These are phyloP conservation scores for Manacus vitellinus DNA, from an alignment of 2,113 vertebrate genomes.

Conservation along the genomic window DNA sequence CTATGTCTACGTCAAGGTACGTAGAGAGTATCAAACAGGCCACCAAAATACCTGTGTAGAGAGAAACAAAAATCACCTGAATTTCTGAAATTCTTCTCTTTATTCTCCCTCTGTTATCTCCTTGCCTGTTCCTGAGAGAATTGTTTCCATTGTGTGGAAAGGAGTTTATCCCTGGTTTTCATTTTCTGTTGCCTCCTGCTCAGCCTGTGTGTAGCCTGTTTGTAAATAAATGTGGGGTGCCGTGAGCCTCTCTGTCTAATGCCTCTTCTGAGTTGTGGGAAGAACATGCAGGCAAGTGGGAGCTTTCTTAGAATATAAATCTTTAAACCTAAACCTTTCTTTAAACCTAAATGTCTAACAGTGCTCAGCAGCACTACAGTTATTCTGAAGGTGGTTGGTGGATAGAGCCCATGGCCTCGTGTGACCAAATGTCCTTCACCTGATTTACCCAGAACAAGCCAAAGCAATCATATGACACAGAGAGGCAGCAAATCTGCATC, in stretches of 20 bases:
- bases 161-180: not conserved
- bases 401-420: not conserved
- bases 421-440: not conserved
- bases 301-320: not conserved
- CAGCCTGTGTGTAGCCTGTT: not conserved
- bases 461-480: not conserved
- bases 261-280: not conserved
- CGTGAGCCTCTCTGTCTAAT: not conserved
- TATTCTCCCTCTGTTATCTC: not conserved
- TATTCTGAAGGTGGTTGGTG: not conserved
- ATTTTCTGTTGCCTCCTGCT: not conserved
- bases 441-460: not conserved
- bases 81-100: not conserved
- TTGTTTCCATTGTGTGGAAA: not conserved
- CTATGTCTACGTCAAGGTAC: not conserved
- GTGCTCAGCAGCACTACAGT: not conserved
- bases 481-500: not conserved
- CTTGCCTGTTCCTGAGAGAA: not conserved
- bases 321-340: not conserved
- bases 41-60: not conserved
- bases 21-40: not conserved
- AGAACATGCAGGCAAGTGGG: not conserved
- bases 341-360: not conserved
- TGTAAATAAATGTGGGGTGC: slow-evolving; percentile 19
- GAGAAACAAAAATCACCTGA: not conserved